A percentile compares a stretch with the other conserved stretches of the same genome.
Conservation (phyloP, 2,888 invertebrate species). For the Erebia ligea region DNA sequence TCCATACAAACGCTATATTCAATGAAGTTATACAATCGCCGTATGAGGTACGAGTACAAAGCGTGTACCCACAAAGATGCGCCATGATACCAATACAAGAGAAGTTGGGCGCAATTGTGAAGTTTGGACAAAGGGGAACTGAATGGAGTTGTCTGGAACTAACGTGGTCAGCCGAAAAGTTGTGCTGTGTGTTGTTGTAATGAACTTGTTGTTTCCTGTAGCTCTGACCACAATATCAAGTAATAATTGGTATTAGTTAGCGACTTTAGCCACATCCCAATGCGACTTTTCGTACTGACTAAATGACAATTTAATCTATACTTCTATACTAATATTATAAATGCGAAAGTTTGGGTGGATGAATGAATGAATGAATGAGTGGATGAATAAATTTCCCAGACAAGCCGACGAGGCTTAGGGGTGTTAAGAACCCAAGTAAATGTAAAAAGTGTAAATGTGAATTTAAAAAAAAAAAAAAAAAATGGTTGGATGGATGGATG, state of each 20-base stretch:
- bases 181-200: slow-evolving; percentile 3
- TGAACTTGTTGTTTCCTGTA: not conserved
- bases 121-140: slow-evolving; percentile 8
- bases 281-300: not conserved
- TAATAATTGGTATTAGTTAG: not conserved
- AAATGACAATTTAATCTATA: no score
- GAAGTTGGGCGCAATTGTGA: slow-evolving; percentile 5
- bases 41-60: slow-evolving; percentile 28
- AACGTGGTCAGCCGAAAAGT: slow-evolving; percentile 17
- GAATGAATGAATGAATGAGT: no score
- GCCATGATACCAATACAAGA: slow-evolving; percentile 6
- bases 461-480: no score
- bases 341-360: no score
- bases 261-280: not conserved
- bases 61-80: slow-evolving; percentile 16
- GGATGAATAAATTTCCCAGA: no score
- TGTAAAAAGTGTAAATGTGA: no score
- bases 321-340: no score
- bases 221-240: not conserved
- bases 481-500: no score
- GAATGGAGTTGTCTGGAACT: slow-evolving; percentile 2
- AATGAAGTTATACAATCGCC: slow-evolving; percentile 30
- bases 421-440: no score
- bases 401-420: no score
- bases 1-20: slow-evolving; percentile 22